These are phyloP conservation scores for Bathynomus jamesi DNA, from an alignment of 1,140 invertebrate species.

Conservation along the genomic window DNA sequence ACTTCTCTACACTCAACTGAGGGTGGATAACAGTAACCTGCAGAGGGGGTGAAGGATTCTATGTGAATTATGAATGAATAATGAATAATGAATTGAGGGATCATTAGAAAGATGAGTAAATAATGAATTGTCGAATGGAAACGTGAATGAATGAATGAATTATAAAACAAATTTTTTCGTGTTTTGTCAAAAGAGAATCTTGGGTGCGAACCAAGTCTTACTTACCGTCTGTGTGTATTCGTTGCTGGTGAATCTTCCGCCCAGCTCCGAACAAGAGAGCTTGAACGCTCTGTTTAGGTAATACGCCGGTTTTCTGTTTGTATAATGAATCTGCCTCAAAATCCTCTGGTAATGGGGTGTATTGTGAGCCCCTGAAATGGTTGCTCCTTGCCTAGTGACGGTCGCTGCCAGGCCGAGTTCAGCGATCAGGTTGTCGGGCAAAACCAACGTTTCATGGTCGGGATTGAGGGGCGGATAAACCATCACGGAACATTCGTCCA, in stretches of 20 bases:
- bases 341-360: slow-evolving; percentile 70
- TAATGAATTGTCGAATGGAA: too few relatives aligned
- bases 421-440: slow-evolving; percentile 65
- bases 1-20: slow-evolving; percentile 21
- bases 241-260: slow-evolving; percentile 84
- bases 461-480: slow-evolving; percentile 90
- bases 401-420: slow-evolving; percentile 65
- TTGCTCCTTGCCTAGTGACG: slow-evolving; percentile 71
- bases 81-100: background rate
- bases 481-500: slow-evolving; percentile 83
- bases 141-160: too few relatives aligned
- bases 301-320: slow-evolving; percentile 86
- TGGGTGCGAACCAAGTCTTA: slow-evolving; percentile 31
- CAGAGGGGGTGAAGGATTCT: too few relatives aligned
- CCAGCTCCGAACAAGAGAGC: slow-evolving; percentile 84
- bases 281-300: slow-evolving; percentile 91
- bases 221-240: slow-evolving; percentile 84
- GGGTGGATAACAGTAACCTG: slow-evolving; percentile 37
- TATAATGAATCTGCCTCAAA: slow-evolving; percentile 81
- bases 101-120: background rate
- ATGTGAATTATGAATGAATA: background rate
- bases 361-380: slow-evolving; percentile 72
- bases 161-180: too few relatives aligned
- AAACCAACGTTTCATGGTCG: slow-evolving; percentile 76
- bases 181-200: background rate